Base-by-base conservation (phyloP, 1,140 invertebrate genomes). In the Pomacea maculata region DNA sequence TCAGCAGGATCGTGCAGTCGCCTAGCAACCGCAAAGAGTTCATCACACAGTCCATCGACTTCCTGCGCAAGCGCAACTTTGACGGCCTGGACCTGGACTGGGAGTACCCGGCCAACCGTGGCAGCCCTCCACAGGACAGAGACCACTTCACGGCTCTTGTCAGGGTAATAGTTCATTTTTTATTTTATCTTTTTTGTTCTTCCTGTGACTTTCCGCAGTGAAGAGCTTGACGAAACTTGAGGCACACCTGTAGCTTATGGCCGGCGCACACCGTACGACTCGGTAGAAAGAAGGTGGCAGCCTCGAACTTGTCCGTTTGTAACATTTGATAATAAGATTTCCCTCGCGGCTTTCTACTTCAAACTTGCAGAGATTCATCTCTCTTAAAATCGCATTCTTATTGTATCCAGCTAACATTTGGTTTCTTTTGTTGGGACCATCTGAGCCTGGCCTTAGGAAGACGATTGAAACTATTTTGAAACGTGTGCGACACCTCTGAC, bases 51-150 rank as follows among this genome's bases (percentile, higher is more conserved):
- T 93, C 95, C 45, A 93, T 98, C 15, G 95, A 95, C 91, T 98
- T 97, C 89, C 92, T 98, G 75, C 93, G 97, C 82, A 95, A 96
- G 88, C 96, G 98, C 90, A 95, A 96, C 86, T 99, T 98, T 89
- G 97, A 98, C 91, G 97, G 97, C 12, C 93, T 98, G 29, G 97
- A 99, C 91, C 92, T 99, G 83, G 97, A 98, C 89, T 98, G 97
- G 96, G 97, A 98, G 89, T 98, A 98, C 92, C 97, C 97, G 0
- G 95, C 95, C 0, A 94, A 95, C 89, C 92, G 97, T 52, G 97
- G 98, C 75, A 97, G 97, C 75, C 96, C 97, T 86, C 94, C 96
- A 0, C 94, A 95, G 67, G 97, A 99, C 90, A 94, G 94, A 74
- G 94, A 96, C 85, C 97, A 97, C 90, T 99, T 98, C 89, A 96